These are phyloP conservation scores for Cataglyphis livida DNA, from an alignment of 2,888 invertebrate species.

Conservation along the genomic window DNA sequence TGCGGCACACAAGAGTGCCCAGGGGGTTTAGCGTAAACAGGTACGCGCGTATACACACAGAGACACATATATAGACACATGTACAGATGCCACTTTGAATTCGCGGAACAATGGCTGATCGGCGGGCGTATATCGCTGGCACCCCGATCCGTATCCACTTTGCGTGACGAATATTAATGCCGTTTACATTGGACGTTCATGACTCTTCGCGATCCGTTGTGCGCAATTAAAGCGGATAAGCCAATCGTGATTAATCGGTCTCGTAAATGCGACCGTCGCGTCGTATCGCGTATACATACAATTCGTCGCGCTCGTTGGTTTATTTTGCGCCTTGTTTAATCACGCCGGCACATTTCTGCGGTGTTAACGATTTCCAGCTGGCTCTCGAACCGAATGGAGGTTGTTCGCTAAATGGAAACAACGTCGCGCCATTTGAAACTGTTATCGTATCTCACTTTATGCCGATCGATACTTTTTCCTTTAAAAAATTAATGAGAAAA, in stretches of 20 bases:
- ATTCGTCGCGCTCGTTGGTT: not conserved
- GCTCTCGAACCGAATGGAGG: not conserved
- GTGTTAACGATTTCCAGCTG: not conserved
- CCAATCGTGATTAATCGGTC: conserved; percentile 58
- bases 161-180: conserved; percentile 65
- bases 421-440: not conserved
- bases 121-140: conserved; percentile 32
- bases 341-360: not conserved
- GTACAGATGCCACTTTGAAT: conserved; percentile 23
- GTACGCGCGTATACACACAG: not conserved
- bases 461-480: not conserved
- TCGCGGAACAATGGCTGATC: conserved; percentile 54
- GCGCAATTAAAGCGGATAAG: conserved; percentile 58
- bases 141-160: conserved; percentile 60
- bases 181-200: conserved; percentile 60
- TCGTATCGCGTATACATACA: conserved; percentile 5
- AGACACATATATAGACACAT: not conserved
- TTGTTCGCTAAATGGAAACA: not conserved
- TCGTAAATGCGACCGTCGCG: conserved; percentile 21
- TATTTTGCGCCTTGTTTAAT: conserved; percentile 38
- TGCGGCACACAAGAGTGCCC: conserved; percentile 25
- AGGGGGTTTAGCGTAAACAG: conserved; percentile 53
- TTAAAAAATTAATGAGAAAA: not conserved
- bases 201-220: conserved; percentile 56
- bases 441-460: not conserved